Conservation (phyloP, 2,888 invertebrate species). For the Lydus trimaculatus region DNA sequence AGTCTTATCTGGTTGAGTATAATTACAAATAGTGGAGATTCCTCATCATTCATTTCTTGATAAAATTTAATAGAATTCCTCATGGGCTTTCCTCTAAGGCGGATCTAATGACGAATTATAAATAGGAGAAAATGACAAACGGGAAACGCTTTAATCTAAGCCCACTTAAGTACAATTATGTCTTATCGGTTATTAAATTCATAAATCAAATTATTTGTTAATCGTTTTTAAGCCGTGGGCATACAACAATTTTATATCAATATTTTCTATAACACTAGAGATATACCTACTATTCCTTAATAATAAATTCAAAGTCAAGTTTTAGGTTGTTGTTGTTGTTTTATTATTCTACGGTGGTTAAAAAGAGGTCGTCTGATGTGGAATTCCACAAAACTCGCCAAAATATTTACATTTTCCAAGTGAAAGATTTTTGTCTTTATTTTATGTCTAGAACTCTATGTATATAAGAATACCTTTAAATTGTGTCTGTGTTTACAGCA, state of each 20-base stretch:
- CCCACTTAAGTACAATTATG: background rate
- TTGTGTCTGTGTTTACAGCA: background rate
- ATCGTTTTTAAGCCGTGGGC: background rate
- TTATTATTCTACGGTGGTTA: background rate
- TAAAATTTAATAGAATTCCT: no score
- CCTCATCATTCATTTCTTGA: no score
- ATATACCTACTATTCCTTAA: background rate
- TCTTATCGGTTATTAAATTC: background rate
- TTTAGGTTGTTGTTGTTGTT: background rate
- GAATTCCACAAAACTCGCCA: background rate
- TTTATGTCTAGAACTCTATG: slow-evolving; percentile 1
- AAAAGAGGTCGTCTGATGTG: background rate
- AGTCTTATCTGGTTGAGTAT: no score
- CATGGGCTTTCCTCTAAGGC: no score
- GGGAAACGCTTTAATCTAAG: background rate
- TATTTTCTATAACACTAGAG: background rate
- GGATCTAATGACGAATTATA: background rate
- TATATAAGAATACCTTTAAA: no score
- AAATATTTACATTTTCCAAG: background rate
- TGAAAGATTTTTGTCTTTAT: background rate
- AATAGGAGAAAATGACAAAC: background rate
- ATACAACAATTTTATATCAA: background rate
- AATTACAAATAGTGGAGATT: no score
- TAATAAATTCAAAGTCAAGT: background rate
- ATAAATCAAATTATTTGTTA: slow-evolving; percentile 3